These are phyloP conservation scores for Anoncus sp. DNA, from an alignment of 2,888 invertebrate genomes.

Conservation along the genomic window DNA sequence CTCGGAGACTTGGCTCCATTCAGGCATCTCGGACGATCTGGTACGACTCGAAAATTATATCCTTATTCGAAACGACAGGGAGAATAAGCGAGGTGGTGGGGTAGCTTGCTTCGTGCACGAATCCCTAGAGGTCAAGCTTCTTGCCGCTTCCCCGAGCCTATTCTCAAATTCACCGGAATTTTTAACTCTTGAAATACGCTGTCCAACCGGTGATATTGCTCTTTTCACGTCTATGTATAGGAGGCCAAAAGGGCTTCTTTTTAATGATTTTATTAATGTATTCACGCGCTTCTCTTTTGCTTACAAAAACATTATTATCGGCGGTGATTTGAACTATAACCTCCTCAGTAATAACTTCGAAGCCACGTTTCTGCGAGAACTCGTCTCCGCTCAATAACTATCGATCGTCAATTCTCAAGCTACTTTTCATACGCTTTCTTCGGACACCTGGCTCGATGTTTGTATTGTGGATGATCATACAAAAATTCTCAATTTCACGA, in stretches of 20 bases:
- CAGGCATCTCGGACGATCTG: not conserved
- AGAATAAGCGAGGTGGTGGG: slow-evolving; percentile 15
- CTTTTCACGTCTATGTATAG: slow-evolving; percentile 6
- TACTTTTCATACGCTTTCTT: not conserved
- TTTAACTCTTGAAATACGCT: not conserved
- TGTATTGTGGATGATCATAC: not conserved
- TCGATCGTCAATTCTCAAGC: not conserved
- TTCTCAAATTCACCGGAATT: slow-evolving; percentile 20
- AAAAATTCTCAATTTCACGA: no score
- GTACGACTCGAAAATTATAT: not conserved
- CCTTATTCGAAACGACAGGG: slow-evolving; percentile 18
- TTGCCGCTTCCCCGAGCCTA: not conserved
- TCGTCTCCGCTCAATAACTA: not conserved
- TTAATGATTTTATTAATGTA: no score
- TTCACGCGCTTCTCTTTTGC: no score
- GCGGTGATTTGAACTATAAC: not conserved
- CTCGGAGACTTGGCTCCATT: slow-evolving; percentile 26
- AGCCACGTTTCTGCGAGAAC: not conserved
- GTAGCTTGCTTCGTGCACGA: slow-evolving; percentile 19
- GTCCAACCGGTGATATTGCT: no score
- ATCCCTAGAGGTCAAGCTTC: not conserved
- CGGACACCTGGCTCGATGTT: slow-evolving; percentile 7
- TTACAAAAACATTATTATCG: no score
- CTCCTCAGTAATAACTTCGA: not conserved
- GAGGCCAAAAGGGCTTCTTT: slow-evolving; percentile 17